A percentile compares a stretch with the other conserved stretches of the same genome.
phyloP scores from a whole-genome alignment of 2,797 vertebrate genomes.

The Typhlichthys subterraneus region DNA sequence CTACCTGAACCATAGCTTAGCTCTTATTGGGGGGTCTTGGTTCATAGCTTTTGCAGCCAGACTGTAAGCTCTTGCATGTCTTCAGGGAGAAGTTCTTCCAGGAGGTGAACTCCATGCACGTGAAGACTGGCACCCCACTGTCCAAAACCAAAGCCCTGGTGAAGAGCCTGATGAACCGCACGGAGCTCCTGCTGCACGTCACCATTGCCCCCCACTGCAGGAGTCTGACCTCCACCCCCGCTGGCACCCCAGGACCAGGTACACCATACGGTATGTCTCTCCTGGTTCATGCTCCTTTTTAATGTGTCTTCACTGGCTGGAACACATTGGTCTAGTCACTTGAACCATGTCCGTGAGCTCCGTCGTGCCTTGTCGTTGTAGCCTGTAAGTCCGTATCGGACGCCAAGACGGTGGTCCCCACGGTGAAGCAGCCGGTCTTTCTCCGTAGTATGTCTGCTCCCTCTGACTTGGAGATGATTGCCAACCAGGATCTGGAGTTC shows the following conservation, averaged over 20 bases:
- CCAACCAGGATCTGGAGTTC: slow-evolving; percentile 94
- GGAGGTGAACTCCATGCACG: slow-evolving; percentile 87
- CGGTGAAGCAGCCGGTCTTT: slow-evolving; percentile 94
- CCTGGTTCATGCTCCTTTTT: background rate
- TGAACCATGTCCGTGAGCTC: background rate
- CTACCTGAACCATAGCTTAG: too few species aligned
- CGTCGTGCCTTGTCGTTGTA: slow-evolving; percentile 47
- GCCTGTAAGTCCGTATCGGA: slow-evolving; percentile 95
- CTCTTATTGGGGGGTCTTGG: background rate
- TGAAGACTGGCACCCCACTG: slow-evolving; percentile 83
- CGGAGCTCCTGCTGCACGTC: slow-evolving; percentile 92
- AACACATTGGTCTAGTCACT: background rate
- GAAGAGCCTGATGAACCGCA: slow-evolving; percentile 96
- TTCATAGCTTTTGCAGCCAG: slow-evolving; percentile 15
- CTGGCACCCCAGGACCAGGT: slow-evolving; percentile 87
- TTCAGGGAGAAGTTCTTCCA: slow-evolving; percentile 95
- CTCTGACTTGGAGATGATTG: slow-evolving; percentile 98
- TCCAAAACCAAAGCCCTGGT: slow-evolving; percentile 92
- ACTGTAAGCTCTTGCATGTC: slow-evolving; percentile 6
- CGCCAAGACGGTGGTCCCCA: slow-evolving; percentile 86
- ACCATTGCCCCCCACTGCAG: slow-evolving; percentile 96
- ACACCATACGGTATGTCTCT: slow-evolving; percentile 2
- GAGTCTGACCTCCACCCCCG: slow-evolving; percentile 88
- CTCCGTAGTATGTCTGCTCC: slow-evolving; percentile 98
- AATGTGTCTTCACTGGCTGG: background rate